Base-by-base conservation (phyloP, 2,113 vertebrate genomes). In the Eleginops maclovinus region DNA sequence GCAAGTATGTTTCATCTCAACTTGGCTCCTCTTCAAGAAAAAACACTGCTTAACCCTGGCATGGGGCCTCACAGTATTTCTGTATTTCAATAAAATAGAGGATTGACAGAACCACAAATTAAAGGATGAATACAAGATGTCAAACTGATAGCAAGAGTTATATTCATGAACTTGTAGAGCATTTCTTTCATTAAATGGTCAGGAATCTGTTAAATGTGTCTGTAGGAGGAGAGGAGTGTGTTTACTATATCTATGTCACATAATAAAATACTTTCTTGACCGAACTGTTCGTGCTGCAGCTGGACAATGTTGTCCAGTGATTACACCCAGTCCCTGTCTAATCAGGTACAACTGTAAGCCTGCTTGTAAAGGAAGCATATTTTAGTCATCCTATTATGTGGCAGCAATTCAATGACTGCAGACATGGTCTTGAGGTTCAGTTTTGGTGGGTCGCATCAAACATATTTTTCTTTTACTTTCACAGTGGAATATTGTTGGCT, bases 11-110 rank as follows among this genome's bases (percentile, higher is more conserved):
- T 79, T 67, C 47, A 50, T 76, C 60, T 76, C 19, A 58, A 44
- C 43, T 72, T 65, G 70, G 64, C 22, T 63, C 21, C 43, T 55
- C 26, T 81, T 72, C 71, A 60, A 26, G 60, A 21, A 36, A 22
- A 43, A 24, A 60, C 19, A 17, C 14, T 31, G 24, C 40, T 65
- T 4, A 50, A 58, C 19, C 22, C 15, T 51, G 36, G 65, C 31
- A 26, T 0, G 0, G 13, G 5, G 59, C n/a, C 51, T 50, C 36
- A 6, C 14, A 31, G 40, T 28, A 28, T 14, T 12, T 72, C n/a
- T 49, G 67, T 40, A 63, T 67, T 51, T 68, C 1, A 59, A 55
- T 21, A 67, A 58, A 40, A 47, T 62, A 49, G 17, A 28, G 13
- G 19, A 26, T 40, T 46, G 46, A 58, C 7, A 53, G 24, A 41